Conservation (phyloP, 2,888 invertebrate species). For the Oxytorus armatus region DNA sequence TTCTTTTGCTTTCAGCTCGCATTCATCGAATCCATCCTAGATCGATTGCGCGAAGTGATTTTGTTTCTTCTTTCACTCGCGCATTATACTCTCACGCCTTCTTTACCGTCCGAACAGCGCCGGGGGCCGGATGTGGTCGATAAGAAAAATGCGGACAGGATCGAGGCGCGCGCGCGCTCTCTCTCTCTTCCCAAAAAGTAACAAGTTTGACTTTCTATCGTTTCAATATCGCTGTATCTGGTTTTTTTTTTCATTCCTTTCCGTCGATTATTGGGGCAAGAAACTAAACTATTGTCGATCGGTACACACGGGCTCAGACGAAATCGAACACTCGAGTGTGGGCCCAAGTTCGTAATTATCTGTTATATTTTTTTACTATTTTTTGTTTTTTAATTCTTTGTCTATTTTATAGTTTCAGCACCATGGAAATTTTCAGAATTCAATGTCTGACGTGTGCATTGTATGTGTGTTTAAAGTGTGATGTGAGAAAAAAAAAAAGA, state of each 20-base stretch:
- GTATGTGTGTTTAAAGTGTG: slow-evolving; percentile 10
- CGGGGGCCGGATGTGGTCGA: slow-evolving; percentile 23
- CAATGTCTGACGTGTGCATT: slow-evolving; percentile 28
- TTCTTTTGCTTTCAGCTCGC: slow-evolving; percentile 27
- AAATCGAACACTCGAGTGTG: slow-evolving; percentile 41
- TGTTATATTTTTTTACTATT: slow-evolving; percentile 16
- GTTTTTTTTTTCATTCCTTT: background rate
- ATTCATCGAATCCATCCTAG: slow-evolving; percentile 42
- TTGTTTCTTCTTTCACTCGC: slow-evolving; percentile 13
- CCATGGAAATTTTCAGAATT: slow-evolving; percentile 54
- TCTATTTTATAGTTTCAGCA: slow-evolving; percentile 62
- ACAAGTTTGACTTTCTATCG: slow-evolving; percentile 52
- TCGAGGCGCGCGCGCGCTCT: no score
- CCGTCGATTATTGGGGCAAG: slow-evolving; percentile 66
- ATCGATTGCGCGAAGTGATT: slow-evolving; percentile 58
- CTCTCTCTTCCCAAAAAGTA: no score
- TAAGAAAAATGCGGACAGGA: slow-evolving; percentile 25
- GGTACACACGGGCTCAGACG: slow-evolving; percentile 34
- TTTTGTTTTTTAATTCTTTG: no score
- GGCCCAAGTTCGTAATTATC: slow-evolving; percentile 34
- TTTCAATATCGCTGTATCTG: slow-evolving; percentile 21
- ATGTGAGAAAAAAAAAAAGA: slow-evolving; percentile 27
- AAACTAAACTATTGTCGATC: slow-evolving; percentile 59
- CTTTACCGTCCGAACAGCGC: slow-evolving; percentile 15
- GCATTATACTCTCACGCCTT: background rate